These are phyloP conservation scores for Pachliopta kotzebuea DNA, from an alignment of 2,888 invertebrate genomes.

Conservation along the genomic window DNA sequence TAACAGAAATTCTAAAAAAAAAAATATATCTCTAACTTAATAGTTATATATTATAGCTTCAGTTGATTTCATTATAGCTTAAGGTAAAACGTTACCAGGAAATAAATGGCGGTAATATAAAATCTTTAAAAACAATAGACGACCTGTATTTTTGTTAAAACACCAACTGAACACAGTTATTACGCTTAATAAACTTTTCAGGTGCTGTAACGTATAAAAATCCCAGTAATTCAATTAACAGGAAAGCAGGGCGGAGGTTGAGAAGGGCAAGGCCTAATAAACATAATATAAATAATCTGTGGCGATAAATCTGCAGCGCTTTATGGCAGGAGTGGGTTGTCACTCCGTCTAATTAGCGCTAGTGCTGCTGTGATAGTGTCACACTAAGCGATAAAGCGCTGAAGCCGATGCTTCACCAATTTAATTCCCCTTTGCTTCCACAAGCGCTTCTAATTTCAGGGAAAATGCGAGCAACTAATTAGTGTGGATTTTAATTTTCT, in stretches of 20 bases:
- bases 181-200: constrained; percentile 44
- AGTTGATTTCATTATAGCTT: no score
- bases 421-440: constrained; percentile 15
- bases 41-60: no score
- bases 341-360: constrained; percentile 78
- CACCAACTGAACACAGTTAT: not conserved
- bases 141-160: not conserved
- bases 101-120: not conserved
- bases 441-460: constrained; percentile 8
- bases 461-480: constrained; percentile 9
- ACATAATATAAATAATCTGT: constrained; percentile 80
- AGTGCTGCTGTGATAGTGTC: constrained; percentile 55
- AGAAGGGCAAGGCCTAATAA: constrained; percentile 74
- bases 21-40: no score
- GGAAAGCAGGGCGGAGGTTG: constrained; percentile 66
- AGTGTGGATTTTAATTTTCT: constrained; percentile 6
- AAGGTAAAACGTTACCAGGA: not conserved
- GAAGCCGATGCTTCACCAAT: constrained; percentile 21
- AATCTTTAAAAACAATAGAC: not conserved
- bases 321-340: constrained; percentile 80
- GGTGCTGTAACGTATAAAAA: constrained; percentile 71
- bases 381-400: constrained; percentile 44
- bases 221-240: constrained; percentile 77
- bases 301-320: constrained; percentile 79
- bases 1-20: no score